Evolutionary conservation across 1,140 invertebrate genomes (phyloP), one percentile per base, ranked within the genome.

Genomic region (Idris sp.): DNA sequence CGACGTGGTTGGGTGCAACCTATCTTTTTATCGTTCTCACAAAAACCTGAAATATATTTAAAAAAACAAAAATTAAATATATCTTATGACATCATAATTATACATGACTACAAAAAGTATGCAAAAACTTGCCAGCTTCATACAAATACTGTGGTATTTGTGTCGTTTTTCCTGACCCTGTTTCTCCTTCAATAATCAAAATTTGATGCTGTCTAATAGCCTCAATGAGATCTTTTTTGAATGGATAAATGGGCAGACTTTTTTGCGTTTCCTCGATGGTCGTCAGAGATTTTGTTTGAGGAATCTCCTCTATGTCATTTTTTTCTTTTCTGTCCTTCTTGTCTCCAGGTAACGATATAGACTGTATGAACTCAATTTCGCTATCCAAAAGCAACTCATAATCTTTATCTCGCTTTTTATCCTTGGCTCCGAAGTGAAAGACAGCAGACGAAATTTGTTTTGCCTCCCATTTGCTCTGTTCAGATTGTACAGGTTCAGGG

Each of bases 401-500:
- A 62, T 98, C 94, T 83, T 97, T 91, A 80, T 92, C 88, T n/a
- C 58, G 77, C 81, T 91, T 93, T 14, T 92, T 92, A 89, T 98
- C 93, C 87, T 94, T 95, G 0, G 98, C 96, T 9, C 98, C 98
- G 90, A 99, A 98, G 78, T 92, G 91, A 83, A 97, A 93, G 25
- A 94, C 91, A 11, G 97, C 97, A n/a, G 95, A 95, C 14, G 93
- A 92, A 88, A 99, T 93, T 87, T 98, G 96, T 85, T 99, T 97
- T 56, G 98, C 95, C 89, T 99, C 98, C 98, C 98, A 99, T 89
- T 98, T 97, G 67, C 92, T 91, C 86, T 99, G 97, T 83, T 99
- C 98, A 4, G 95, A 96, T 84, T 97, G 94, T 0, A 95, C 93
- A 25, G 93, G 90, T 80, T 97, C 96, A 18, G 96, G 93, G 86